Evolutionary conservation across 2,888 invertebrate species (phyloP).

Genomic region (Drosophila mimetica): DNA sequence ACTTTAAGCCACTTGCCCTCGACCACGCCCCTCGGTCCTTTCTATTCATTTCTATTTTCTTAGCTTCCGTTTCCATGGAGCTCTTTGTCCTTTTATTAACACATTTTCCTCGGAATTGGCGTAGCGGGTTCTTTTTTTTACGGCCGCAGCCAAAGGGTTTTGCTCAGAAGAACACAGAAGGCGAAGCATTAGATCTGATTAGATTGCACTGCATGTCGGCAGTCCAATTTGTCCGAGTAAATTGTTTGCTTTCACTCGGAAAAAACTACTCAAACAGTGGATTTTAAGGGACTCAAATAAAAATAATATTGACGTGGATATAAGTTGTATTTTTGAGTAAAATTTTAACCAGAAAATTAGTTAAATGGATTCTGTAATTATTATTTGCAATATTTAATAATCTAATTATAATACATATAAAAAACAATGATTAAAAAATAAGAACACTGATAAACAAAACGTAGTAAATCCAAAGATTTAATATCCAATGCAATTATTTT

Average conservation of each 20-base stretch:
- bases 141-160: slow-evolving; percentile 32
- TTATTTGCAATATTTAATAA: too few species aligned
- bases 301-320: too few species aligned
- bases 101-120: slow-evolving; percentile 43
- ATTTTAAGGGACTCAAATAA: too few species aligned
- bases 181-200: slow-evolving; percentile 38
- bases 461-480: too few species aligned
- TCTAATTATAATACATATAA: too few species aligned
- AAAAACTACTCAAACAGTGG: neutral
- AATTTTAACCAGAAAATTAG: too few species aligned
- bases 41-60: slow-evolving; percentile 59
- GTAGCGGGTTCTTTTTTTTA: slow-evolving; percentile 24
- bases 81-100: slow-evolving; percentile 56
- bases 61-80: slow-evolving; percentile 13
- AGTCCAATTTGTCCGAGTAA: slow-evolving; percentile 32
- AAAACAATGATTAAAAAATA: too few species aligned
- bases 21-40: slow-evolving; percentile 4
- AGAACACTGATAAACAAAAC: too few species aligned
- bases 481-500: too few species aligned
- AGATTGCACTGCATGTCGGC: slow-evolving; percentile 34
- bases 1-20: slow-evolving; percentile 36
- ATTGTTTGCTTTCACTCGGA: slow-evolving; percentile 24
- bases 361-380: too few species aligned
- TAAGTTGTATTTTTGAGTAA: too few species aligned
- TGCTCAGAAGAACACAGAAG: slow-evolving; percentile 17